Evolutionary conservation across 2,888 invertebrate genomes (phyloP).

Genomic region (Monoplex corrugatus): DNA sequence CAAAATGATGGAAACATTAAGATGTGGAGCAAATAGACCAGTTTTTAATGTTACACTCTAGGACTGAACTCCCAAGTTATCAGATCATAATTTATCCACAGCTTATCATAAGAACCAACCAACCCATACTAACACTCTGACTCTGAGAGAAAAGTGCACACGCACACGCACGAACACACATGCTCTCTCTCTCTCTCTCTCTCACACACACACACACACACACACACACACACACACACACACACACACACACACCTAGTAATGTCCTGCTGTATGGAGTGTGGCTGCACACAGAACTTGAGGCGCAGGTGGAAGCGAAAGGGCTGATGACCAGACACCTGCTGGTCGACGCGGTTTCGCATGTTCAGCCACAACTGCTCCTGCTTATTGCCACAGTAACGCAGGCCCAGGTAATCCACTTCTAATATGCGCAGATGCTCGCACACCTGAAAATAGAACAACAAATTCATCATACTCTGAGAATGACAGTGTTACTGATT

Average conservation of each 20-base stretch:
- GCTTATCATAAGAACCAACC: no score
- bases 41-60: no score
- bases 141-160: not conserved
- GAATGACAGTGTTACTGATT: no score
- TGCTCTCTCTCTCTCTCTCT: not conserved
- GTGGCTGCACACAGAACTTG: slow-evolving; percentile 96
- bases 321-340: slow-evolving; percentile 84
- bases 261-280: slow-evolving; percentile 91
- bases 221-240: not conserved
- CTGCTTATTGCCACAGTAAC: slow-evolving; percentile 86
- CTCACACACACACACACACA: not conserved
- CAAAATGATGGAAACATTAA: no score
- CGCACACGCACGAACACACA: not conserved
- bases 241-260: slow-evolving; percentile 86
- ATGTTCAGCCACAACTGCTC: slow-evolving; percentile 93
- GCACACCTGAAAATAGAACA: slow-evolving; percentile 92
- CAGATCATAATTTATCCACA: no score
- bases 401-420: slow-evolving; percentile 92
- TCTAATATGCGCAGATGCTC: slow-evolving; percentile 89
- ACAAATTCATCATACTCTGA: no score
- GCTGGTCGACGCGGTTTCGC: slow-evolving; percentile 89
- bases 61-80: no score
- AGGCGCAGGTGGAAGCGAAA: slow-evolving; percentile 88
- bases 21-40: no score
- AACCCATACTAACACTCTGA: no score